Conservation (phyloP, 2,888 invertebrate genomes). For the Caenorhabditis plicata region DNA sequence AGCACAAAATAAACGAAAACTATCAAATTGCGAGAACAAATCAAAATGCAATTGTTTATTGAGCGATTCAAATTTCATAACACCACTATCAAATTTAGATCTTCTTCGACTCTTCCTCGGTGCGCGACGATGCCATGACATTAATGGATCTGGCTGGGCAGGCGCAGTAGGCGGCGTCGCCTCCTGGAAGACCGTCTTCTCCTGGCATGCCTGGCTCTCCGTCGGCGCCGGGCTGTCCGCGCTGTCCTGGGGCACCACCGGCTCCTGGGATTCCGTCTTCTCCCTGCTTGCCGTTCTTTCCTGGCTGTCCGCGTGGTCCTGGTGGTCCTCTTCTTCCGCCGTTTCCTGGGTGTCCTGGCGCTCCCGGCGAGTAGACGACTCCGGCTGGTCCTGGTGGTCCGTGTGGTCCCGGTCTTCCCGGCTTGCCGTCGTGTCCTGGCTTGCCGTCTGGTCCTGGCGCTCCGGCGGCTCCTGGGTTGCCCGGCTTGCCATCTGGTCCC, state of each 20-base stretch:
- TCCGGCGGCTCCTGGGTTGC: conserved; percentile 15
- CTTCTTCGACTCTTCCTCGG: too few relatives aligned
- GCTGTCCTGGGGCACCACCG: conserved; percentile 32
- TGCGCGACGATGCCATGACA: conserved; percentile 11
- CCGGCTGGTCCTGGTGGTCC: conserved; percentile 30
- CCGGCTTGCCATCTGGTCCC: conserved; percentile 17
- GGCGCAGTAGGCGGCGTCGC: conserved; percentile 32
- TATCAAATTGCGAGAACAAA: neutral
- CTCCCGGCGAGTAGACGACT: conserved; percentile 15
- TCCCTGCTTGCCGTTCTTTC: conserved; percentile 26
- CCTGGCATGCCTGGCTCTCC: conserved; percentile 32
- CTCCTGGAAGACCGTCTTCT: conserved; percentile 31
- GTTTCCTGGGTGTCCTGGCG: conserved; percentile 32
- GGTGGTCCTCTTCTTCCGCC: conserved; percentile 26
- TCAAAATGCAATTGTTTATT: too few relatives aligned
- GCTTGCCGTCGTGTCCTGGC: conserved; percentile 23
- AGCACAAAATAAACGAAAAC: neutral
- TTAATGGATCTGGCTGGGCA: conserved; percentile 28
- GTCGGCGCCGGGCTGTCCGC: conserved; percentile 31
- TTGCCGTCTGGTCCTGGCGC: conserved; percentile 20
- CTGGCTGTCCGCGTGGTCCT: conserved; percentile 26
- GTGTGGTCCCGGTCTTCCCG: conserved; percentile 26
- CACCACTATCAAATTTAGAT: too few relatives aligned
- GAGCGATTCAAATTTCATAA: too few relatives aligned
- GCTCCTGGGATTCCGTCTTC: conserved; percentile 33